Conservation (phyloP, 1,140 invertebrate genomes). For the Polypedilum vanderplanki region DNA sequence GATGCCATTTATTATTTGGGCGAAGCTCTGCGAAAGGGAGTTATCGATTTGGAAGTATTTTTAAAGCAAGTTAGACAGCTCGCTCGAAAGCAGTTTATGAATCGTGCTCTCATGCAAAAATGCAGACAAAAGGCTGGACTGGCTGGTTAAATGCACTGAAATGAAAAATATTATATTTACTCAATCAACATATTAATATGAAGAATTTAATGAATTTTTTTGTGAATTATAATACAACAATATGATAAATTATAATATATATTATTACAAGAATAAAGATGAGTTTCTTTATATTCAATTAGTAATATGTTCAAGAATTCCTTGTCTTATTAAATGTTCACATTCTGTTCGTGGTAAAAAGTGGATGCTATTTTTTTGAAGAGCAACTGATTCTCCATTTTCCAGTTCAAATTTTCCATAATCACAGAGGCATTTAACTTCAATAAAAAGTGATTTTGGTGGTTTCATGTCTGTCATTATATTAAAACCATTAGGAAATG, state of each 20-base stretch:
- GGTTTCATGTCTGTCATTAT: constrained; percentile 82
- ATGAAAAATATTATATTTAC: no score
- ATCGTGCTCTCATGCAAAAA: constrained; percentile 91
- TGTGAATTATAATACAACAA: no score
- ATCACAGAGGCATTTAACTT: constrained; percentile 82
- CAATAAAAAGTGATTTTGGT: constrained; percentile 86
- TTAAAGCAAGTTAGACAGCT: constrained; percentile 92
- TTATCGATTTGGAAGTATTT: constrained; percentile 93
- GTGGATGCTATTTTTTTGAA: constrained; percentile 91
- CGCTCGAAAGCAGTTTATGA: constrained; percentile 91
- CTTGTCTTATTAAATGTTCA: constrained; percentile 86
- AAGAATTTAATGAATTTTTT: no score
- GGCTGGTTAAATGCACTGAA: constrained; percentile 47
- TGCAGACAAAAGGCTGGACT: constrained; percentile 93
- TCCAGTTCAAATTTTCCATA: constrained; percentile 92
- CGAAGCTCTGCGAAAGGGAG: constrained; percentile 86
- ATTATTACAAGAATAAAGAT: neutral
- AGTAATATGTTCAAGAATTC: constrained; percentile 71
- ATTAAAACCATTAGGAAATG: constrained; percentile 76
- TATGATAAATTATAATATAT: no score
- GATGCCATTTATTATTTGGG: constrained; percentile 98
- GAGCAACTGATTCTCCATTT: constrained; percentile 77
- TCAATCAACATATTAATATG: no score
- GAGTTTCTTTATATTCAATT: neutral
- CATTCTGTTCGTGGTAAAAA: constrained; percentile 81